phyloP scores from a whole-genome alignment of 2,797 vertebrate genomes.

The Sebastes oblongus region DNA sequence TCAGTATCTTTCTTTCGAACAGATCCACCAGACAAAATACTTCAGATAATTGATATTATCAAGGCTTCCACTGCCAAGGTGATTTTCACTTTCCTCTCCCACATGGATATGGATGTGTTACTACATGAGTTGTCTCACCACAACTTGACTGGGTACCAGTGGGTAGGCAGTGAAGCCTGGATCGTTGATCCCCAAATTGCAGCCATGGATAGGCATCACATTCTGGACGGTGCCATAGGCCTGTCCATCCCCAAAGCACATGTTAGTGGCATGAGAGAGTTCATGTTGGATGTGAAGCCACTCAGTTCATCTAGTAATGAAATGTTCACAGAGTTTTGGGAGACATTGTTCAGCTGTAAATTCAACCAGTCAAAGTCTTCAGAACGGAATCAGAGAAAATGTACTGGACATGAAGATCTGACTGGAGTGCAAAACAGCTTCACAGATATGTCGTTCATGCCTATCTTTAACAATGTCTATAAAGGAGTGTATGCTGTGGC shows the following conservation, averaged over 20 bases:
- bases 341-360: constrained; percentile 72
- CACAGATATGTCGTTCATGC: constrained; percentile 77
- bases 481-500: constrained; percentile 80
- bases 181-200: constrained; percentile 73
- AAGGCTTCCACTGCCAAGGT: constrained; percentile 69
- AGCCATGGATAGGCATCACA: constrained; percentile 54
- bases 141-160: constrained; percentile 78
- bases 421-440: constrained; percentile 61
- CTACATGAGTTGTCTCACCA: constrained; percentile 53
- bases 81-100: constrained; percentile 66
- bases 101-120: constrained; percentile 58
- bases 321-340: constrained; percentile 75
- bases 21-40: constrained; percentile 64
- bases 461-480: constrained; percentile 77
- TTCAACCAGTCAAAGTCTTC: constrained; percentile 10
- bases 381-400: constrained; percentile 29
- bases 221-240: constrained; percentile 78
- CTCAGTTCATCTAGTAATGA: constrained; percentile 58
- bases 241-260: constrained; percentile 75
- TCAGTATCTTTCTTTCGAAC: constrained; percentile 71
- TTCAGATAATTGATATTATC: constrained; percentile 58
- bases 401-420: constrained; percentile 69
- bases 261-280: constrained; percentile 72
- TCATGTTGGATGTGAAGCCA: constrained; percentile 69
- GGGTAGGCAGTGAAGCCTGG: constrained; percentile 79